Evolutionary conservation across 2,888 invertebrate species (phyloP).

Genomic region (Scaptomyza tumidula): DNA sequence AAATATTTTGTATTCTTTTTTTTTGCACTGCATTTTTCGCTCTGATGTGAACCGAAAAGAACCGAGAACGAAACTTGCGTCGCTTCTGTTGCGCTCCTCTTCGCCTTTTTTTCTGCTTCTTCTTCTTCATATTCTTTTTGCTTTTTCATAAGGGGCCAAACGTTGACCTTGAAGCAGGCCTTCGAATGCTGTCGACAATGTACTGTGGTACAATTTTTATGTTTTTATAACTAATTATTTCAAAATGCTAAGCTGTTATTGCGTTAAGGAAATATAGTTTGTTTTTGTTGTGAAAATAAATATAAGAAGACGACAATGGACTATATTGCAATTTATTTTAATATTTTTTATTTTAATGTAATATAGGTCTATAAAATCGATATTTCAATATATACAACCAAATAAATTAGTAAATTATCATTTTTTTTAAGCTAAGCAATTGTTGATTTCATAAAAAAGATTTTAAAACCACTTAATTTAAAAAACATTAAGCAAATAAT

Average conservation of each 20-base stretch:
- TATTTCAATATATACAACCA: no score
- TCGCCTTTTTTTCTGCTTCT: no score
- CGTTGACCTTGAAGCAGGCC: slow-evolving; percentile 67
- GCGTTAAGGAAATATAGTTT: no score
- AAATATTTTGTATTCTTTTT: neutral
- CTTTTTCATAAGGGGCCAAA: slow-evolving; percentile 31
- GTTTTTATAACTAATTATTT: neutral
- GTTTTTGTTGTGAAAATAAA: no score
- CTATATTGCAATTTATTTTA: no score
- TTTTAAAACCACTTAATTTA: neutral
- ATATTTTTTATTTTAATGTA: no score
- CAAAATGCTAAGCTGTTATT: neutral
- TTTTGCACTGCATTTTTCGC: slow-evolving; percentile 9
- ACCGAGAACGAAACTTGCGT: slow-evolving; percentile 14
- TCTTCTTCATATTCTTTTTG: neutral
- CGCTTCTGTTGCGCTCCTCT: slow-evolving; percentile 14
- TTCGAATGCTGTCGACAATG: slow-evolving; percentile 27
- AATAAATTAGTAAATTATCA: neutral
- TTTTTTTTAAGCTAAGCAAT: neutral
- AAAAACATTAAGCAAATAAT: no score
- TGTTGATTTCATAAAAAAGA: neutral
- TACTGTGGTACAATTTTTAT: slow-evolving; percentile 31
- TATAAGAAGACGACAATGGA: no score
- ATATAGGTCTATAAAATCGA: no score
- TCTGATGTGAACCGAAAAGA: slow-evolving; percentile 10